Evolutionary conservation across 2,888 invertebrate genomes (phyloP).

Genomic region (Drosophila eohydei): DNA sequence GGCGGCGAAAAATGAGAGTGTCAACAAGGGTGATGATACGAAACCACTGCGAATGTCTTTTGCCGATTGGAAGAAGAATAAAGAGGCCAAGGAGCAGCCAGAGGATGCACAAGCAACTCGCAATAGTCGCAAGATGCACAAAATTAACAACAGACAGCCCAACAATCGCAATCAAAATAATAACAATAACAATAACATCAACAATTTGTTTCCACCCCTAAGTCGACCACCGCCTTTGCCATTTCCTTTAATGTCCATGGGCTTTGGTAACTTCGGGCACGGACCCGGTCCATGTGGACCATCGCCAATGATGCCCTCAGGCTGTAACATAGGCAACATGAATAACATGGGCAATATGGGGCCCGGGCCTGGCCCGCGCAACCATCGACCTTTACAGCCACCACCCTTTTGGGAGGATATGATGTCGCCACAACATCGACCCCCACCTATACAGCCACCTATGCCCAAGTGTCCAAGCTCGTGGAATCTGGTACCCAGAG

Average conservation of each 20-base stretch:
- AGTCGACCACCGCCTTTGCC: constrained; percentile 65
- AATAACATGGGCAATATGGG: constrained; percentile 19
- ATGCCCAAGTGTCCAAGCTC: constrained; percentile 71
- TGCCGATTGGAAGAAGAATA: constrained; percentile 75
- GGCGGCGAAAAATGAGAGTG: constrained; percentile 2
- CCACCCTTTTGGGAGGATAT: constrained; percentile 75
- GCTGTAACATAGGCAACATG: constrained; percentile 32
- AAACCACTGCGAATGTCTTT: constrained; percentile 65
- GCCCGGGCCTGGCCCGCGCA: constrained; percentile 26
- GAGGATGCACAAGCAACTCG: constrained; percentile 17
- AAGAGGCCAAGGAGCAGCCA: constrained; percentile 46
- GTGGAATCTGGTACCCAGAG: constrained; percentile 69
- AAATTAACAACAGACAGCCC: constrained; percentile 31
- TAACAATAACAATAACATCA: constrained; percentile 32
- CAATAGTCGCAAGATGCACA: constrained; percentile 28
- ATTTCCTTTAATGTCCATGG: constrained; percentile 56
- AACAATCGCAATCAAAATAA: constrained; percentile 30
- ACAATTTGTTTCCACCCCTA: constrained; percentile 42
- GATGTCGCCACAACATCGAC: constrained; percentile 63
- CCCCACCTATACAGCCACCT: constrained; percentile 70
- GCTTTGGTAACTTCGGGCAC: constrained; percentile 54
- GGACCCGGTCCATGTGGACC: constrained; percentile 48
- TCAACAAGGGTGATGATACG: constrained; percentile 10
- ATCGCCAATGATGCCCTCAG: constrained; percentile 36
- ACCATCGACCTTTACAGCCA: constrained; percentile 60